A percentile compares a stretch with the other conserved stretches of the same genome.
Conservation (phyloP, 2,113 vertebrate genomes). For the Anolis sagrei region DNA sequence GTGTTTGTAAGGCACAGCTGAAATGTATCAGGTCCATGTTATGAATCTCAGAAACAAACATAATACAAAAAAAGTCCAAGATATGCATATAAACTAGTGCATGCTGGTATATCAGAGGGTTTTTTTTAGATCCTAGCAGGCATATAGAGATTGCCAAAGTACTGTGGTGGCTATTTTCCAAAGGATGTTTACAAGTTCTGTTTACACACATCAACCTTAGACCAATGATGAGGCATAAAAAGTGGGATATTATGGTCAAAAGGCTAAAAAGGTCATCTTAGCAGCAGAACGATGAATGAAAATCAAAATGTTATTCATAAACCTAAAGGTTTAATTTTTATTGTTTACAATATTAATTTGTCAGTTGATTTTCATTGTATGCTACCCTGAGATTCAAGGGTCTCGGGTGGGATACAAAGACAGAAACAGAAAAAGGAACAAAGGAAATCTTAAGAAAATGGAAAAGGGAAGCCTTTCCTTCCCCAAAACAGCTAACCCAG, state of each 20-base stretch:
- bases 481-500: too few species aligned
- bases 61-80: neutral
- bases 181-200: neutral
- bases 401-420: too few species aligned
- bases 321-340: too few species aligned
- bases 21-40: conserved; percentile 47
- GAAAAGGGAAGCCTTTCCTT: neutral
- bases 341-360: too few species aligned
- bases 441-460: neutral
- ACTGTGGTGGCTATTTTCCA: accelerated
- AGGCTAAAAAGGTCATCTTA: too few species aligned
- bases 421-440: too few species aligned
- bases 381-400: too few species aligned
- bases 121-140: conserved; percentile 2
- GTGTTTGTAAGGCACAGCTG: neutral
- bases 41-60: conserved; percentile 40
- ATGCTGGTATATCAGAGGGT: neutral
- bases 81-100: neutral
- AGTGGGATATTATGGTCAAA: too few species aligned
- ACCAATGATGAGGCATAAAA: too few species aligned
- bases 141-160: neutral
- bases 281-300: too few species aligned
- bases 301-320: too few species aligned
- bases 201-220: neutral
- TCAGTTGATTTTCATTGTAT: too few species aligned